A percentile compares a stretch with the other conserved stretches of the same genome.
Conservation (phyloP, 2,113 vertebrate species). For the Mesocricetus auratus region DNA sequence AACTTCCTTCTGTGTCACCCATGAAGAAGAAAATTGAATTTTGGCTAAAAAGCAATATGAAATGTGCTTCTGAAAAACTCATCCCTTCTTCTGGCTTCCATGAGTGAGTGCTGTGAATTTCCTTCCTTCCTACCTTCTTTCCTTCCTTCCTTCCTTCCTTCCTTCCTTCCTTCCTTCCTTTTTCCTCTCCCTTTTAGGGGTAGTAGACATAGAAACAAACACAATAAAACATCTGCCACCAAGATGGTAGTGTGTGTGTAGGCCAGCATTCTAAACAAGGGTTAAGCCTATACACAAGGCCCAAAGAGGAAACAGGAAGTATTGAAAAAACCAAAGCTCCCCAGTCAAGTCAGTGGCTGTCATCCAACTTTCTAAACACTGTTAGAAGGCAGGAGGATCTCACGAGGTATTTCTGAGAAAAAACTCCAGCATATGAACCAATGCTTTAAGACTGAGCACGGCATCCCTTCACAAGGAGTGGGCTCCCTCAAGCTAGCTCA, state of each 20-base stretch:
- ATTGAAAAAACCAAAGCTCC: neutral
- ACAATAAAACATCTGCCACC: neutral
- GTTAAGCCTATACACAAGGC: neutral
- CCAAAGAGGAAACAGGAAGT: neutral
- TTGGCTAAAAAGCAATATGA: neutral
- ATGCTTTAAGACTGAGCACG: no score
- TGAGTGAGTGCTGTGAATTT: rapidly evolving
- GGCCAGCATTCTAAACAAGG: neutral
- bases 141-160: no score
- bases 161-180: no score
- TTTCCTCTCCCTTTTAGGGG: neutral
- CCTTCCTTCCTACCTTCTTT: no score
- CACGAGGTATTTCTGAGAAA: neutral
- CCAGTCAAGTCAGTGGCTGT: neutral
- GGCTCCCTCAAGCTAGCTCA: no score
- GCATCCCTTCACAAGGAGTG: no score
- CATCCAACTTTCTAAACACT: neutral
- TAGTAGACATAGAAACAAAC: neutral
- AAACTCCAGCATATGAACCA: neutral
- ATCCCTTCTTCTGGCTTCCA: neutral
- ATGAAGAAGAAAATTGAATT: conserved; percentile 64
- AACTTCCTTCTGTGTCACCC: conserved; percentile 2
- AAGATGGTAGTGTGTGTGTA: neutral
- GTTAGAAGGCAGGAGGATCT: neutral
- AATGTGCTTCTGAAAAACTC: neutral